Conservation (phyloP, 2,113 vertebrate genomes). For the Cheilinus undulatus region DNA sequence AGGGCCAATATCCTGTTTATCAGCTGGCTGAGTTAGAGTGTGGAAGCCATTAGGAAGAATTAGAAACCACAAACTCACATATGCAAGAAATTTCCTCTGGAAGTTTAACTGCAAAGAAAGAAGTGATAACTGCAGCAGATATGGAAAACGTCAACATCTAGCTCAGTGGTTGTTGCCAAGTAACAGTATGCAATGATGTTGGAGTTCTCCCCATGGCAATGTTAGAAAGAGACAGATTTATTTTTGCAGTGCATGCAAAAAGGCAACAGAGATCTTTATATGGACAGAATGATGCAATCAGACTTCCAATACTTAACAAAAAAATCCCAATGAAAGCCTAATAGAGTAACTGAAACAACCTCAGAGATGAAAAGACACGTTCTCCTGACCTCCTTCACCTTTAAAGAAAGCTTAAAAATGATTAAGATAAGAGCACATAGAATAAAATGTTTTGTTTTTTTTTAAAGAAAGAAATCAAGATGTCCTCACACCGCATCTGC, state of each 20-base stretch:
- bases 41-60: constrained; percentile 28
- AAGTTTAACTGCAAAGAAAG: constrained; percentile 10
- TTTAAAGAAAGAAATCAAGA: background rate
- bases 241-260: no score
- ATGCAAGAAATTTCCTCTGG: constrained; percentile 13
- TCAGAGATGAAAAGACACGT: no score
- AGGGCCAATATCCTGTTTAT: constrained; percentile 62
- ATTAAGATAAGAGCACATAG: background rate
- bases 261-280: background rate
- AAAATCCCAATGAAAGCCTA: no score
- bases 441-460: no score
- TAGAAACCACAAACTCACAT: constrained; percentile 30
- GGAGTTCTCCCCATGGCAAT: background rate
- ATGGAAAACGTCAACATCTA: background rate
- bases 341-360: no score
- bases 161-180: constrained; percentile 45
- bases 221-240: no score
- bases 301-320: no score
- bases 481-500: background rate
- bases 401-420: no score
- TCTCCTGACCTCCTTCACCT: no score
- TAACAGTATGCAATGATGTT: constrained; percentile 19
- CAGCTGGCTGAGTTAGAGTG: constrained; percentile 28
- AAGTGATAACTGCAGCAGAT: background rate
- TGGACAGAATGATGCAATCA: background rate